A percentile compares a stretch with the other conserved stretches of the same genome.
Conservation (phyloP, 2,113 vertebrate species). For the Oxyura jamaicensis region DNA sequence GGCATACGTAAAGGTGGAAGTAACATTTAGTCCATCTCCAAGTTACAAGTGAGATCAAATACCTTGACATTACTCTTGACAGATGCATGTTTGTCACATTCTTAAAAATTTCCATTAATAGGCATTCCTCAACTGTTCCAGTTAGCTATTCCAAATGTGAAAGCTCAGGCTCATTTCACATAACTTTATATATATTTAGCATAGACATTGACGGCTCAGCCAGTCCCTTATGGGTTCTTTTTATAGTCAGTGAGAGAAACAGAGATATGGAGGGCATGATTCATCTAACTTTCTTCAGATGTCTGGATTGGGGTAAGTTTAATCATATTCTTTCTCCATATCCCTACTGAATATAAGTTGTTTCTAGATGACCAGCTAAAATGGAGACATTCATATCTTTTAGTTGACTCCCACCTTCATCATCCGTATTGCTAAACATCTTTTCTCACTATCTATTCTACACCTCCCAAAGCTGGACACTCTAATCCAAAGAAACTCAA, state of each 20-base stretch:
- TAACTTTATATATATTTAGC: neutral
- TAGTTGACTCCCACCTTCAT: neutral
- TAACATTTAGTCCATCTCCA: neutral
- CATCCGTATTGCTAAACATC: neutral
- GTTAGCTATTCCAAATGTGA: neutral
- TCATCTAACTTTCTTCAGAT: neutral
- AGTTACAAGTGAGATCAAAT: neutral
- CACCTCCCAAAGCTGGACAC: neutral
- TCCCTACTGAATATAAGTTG: neutral
- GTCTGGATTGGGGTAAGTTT: neutral
- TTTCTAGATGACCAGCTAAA: neutral
- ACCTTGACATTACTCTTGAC: neutral
- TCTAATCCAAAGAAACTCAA: neutral
- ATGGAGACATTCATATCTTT: neutral
- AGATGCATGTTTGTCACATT: rapidly evolving
- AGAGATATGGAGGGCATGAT: neutral
- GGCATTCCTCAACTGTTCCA: rapidly evolving
- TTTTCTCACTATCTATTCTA: neutral
- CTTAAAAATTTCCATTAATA: neutral
- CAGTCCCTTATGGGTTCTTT: neutral
- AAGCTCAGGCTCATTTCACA: neutral
- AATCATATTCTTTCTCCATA: neutral
- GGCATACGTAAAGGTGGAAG: neutral
- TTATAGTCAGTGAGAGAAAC: neutral
- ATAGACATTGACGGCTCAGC: neutral